phyloP scores from a whole-genome alignment of 2,113 vertebrate species.

The Haemorhous mexicanus region DNA sequence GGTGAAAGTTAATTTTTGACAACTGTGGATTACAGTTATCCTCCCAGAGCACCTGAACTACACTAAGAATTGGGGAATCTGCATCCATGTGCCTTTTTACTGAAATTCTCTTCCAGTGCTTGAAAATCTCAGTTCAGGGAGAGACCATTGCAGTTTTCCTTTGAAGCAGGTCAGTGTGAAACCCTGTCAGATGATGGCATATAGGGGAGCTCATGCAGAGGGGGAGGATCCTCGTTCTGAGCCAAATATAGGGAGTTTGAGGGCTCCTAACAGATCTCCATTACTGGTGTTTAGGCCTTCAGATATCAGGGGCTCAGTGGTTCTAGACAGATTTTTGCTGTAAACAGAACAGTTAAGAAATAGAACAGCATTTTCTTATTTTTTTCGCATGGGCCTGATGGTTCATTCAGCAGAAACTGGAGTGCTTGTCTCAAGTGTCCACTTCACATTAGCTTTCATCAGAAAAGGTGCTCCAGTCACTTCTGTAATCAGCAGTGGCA shows the following conservation, averaged over 20 bases:
- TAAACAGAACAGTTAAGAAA: not conserved
- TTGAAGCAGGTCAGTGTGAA: not conserved
- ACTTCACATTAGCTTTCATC: not conserved
- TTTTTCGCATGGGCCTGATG: not conserved
- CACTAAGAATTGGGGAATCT: not conserved
- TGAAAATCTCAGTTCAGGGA: not conserved
- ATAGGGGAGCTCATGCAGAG: not conserved
- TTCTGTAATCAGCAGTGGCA: not conserved
- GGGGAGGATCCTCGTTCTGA: not conserved
- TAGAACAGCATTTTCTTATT: accelerated
- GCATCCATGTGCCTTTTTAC: not conserved
- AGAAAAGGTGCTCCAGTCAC: not conserved
- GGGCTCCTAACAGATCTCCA: not conserved
- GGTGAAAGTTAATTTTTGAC: not conserved
- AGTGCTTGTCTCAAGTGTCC: not conserved
- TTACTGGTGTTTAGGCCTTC: not conserved
- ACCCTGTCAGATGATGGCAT: not conserved
- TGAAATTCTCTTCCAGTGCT: not conserved
- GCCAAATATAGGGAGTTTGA: not conserved
- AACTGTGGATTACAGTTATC: not conserved
- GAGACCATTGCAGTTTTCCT: not conserved
- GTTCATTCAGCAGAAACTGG: not conserved
- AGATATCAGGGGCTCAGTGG: not conserved
- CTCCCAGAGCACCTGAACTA: not conserved
- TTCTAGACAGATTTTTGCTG: not conserved